Evolutionary conservation across 2,113 vertebrate species (phyloP).

Genomic region (Ceyx melanurus): DNA sequence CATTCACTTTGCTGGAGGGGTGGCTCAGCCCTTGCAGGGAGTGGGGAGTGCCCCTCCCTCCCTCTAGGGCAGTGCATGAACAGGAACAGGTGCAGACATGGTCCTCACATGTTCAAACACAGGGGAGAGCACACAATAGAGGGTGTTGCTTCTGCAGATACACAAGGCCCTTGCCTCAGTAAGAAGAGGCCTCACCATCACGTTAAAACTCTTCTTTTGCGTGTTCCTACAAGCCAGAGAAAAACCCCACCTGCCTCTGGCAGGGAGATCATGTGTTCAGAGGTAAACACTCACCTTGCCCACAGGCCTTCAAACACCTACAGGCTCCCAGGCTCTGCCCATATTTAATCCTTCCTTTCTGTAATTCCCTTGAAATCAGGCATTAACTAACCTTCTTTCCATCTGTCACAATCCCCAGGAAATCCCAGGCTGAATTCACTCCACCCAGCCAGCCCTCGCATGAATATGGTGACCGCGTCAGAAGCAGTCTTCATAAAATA

Average conservation of each 20-base stretch:
- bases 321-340: constrained; percentile 16
- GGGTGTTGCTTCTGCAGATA: neutral
- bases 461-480: neutral
- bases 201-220: neutral
- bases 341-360: constrained; percentile 50
- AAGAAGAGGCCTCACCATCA: neutral
- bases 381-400: constrained; percentile 48
- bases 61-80: neutral
- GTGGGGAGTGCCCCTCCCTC: neutral
- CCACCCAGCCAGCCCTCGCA: constrained; percentile 21
- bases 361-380: constrained; percentile 41
- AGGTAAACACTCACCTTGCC: constrained; percentile 62
- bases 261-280: neutral
- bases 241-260: constrained; percentile 17
- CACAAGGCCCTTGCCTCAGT: neutral
- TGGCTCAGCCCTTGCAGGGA: neutral
- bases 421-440: constrained; percentile 42
- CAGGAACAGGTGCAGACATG: fast-evolving
- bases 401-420: constrained; percentile 48
- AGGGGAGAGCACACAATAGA: neutral
- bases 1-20: neutral
- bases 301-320: constrained; percentile 47
- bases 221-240: constrained; percentile 57
- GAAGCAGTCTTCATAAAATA: neutral
- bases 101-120: fast-evolving